Evolutionary conservation across 2,797 vertebrate species (phyloP).

Genomic region (Labeo calbasu): DNA sequence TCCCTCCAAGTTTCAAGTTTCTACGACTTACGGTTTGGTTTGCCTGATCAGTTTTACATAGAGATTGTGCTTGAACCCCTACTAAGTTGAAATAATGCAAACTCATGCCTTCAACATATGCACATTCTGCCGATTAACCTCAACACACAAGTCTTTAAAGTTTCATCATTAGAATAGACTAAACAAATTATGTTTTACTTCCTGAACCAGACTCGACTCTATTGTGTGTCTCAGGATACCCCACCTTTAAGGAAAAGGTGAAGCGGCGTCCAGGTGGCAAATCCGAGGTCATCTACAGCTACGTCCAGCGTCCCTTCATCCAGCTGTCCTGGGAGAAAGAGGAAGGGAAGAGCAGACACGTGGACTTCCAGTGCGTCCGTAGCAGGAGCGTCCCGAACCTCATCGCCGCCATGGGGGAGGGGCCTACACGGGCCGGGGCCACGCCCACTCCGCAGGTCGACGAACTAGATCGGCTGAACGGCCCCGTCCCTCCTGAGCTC

Average conservation of each 20-base stretch:
- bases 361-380: conserved; percentile 97
- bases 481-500: conserved; percentile 81
- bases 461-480: conserved; percentile 92
- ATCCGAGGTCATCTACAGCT: conserved; percentile 97
- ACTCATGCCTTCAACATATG: neutral
- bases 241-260: conserved; percentile 97
- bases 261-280: conserved; percentile 94
- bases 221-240: conserved; percentile 82
- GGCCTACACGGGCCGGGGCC: conserved; percentile 91
- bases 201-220: neutral
- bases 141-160: neutral
- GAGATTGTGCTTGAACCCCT: too few relatives aligned
- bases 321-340: conserved; percentile 99
- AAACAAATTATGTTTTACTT: neutral
- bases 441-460: conserved; percentile 95
- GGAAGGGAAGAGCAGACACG: conserved; percentile 95
- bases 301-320: conserved; percentile 96
- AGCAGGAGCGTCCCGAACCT: conserved; percentile 97
- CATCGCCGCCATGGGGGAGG: conserved; percentile 90
- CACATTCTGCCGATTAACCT: neutral
- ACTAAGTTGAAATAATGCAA: neutral
- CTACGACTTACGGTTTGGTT: too few relatives aligned
- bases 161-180: neutral
- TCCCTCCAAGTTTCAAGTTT: too few relatives aligned
- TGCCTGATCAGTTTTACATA: too few relatives aligned